Conservation (phyloP, 2,113 vertebrate species). For the Kobus ellipsiprymnus region DNA sequence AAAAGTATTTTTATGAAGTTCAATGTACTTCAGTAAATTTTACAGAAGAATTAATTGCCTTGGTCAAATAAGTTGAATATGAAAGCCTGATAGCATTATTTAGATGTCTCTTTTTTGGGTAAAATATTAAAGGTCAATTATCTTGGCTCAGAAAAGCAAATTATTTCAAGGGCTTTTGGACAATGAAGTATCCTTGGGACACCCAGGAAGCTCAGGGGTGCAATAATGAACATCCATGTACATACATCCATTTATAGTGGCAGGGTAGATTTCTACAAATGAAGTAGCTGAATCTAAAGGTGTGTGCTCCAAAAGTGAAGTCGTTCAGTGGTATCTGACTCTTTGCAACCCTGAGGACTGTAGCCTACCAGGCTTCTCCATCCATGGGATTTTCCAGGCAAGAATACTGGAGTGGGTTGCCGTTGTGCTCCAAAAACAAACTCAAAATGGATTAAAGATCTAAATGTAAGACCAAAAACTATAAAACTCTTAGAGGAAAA, state of each 20-base stretch:
- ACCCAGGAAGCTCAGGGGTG: neutral
- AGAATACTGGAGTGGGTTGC: neutral
- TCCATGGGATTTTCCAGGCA: neutral
- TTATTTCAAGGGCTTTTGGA: neutral
- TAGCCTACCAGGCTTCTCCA: neutral
- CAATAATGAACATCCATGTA: neutral
- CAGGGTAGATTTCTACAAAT: neutral
- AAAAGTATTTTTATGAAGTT: neutral
- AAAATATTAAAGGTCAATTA: conserved; percentile 15
- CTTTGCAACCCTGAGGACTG: neutral
- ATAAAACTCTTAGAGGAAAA: neutral
- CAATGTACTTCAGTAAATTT: conserved; percentile 6
- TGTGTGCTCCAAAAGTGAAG: neutral
- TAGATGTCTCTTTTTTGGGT: neutral
- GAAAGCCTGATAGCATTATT: neutral
- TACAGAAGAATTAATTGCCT: neutral
- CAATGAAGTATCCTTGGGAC: neutral
- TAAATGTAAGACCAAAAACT: neutral
- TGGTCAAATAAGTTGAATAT: neutral
- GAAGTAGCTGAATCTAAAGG: neutral
- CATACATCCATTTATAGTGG: neutral
- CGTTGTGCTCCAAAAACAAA: neutral
- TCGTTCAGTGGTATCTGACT: neutral
- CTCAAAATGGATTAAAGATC: neutral
- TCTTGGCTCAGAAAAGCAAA: neutral